These are phyloP conservation scores for Onychorhynchus coronatus DNA, from an alignment of 2,113 vertebrate genomes.

Conservation along the genomic window DNA sequence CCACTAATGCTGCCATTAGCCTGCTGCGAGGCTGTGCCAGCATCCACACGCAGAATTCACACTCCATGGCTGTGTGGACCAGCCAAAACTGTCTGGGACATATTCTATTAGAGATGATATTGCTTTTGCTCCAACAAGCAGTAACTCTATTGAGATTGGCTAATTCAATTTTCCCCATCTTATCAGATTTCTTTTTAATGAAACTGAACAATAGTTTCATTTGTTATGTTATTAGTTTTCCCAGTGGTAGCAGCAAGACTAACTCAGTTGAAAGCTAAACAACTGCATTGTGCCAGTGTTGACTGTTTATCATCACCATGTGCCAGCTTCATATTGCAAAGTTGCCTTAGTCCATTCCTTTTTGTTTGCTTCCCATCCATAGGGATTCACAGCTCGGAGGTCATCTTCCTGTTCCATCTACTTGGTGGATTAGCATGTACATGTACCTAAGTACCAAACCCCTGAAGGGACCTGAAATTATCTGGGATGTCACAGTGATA, in stretches of 20 bases:
- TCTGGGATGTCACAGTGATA: not conserved
- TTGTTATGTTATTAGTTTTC: constrained; percentile 77
- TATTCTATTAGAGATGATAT: constrained; percentile 72
- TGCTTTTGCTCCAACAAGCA: constrained; percentile 66
- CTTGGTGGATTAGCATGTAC: not conserved
- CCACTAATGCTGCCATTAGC: constrained; percentile 59
- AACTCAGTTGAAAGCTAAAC: constrained; percentile 46
- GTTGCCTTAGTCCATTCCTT: constrained; percentile 15
- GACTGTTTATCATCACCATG: constrained; percentile 57
- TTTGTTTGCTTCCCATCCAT: not conserved
- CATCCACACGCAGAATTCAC: constrained; percentile 10
- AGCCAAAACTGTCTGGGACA: constrained; percentile 68
- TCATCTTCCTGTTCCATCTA: constrained; percentile 33
- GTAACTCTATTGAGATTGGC: constrained; percentile 72
- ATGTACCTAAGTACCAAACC: not conserved
- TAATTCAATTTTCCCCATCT: constrained; percentile 78
- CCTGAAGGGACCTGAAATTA: not conserved
- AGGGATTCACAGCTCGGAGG: not conserved
- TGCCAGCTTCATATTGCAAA: constrained; percentile 52
- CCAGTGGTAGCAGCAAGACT: constrained; percentile 65
- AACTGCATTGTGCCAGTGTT: constrained; percentile 42
- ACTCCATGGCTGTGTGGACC: constrained; percentile 7
- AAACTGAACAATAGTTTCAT: constrained; percentile 80
- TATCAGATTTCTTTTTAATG: constrained; percentile 82
- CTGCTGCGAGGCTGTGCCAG: constrained; percentile 22